A percentile compares a stretch with the other conserved stretches of the same genome.
Conservation (phyloP, 2,113 vertebrate species). For the Phrynocephalus versicolor region DNA sequence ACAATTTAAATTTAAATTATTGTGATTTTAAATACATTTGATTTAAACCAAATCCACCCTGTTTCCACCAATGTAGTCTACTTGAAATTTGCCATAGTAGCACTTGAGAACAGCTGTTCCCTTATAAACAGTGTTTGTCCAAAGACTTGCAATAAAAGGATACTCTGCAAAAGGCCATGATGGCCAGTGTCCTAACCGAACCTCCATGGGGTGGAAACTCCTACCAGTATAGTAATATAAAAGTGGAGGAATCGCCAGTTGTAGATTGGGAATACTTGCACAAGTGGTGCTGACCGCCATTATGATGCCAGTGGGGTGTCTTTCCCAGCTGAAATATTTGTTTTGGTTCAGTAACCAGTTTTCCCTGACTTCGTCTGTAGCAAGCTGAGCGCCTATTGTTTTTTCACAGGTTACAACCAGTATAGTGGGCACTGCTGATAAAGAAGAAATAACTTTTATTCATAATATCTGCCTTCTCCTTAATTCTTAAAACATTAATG, state of each 20-base stretch:
- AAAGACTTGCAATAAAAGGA: not conserved
- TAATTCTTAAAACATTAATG: not conserved
- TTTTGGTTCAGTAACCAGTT: not conserved
- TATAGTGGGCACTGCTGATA: not conserved
- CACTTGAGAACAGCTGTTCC: not conserved
- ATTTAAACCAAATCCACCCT: too few species aligned
- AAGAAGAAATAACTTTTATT: not conserved
- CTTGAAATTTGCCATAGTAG: not conserved
- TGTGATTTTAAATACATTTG: too few species aligned
- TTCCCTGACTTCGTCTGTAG: not conserved
- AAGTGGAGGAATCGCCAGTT: too few species aligned
- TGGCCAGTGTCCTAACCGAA: too few species aligned
- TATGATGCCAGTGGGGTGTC: too few species aligned
- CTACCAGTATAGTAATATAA: too few species aligned
- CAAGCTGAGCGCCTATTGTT: not conserved
- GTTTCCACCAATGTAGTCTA: not conserved
- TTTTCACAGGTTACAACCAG: not conserved
- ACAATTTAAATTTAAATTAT: too few species aligned
- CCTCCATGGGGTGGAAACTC: too few species aligned
- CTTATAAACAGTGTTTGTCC: not conserved
- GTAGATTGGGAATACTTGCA: too few species aligned
- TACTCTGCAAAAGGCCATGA: not conserved
- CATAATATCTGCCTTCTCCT: not conserved
- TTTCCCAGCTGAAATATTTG: not conserved
- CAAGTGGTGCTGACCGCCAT: too few species aligned